Base-by-base conservation (phyloP, 2,888 invertebrate genomes). In the Chloromyia formosa region DNA sequence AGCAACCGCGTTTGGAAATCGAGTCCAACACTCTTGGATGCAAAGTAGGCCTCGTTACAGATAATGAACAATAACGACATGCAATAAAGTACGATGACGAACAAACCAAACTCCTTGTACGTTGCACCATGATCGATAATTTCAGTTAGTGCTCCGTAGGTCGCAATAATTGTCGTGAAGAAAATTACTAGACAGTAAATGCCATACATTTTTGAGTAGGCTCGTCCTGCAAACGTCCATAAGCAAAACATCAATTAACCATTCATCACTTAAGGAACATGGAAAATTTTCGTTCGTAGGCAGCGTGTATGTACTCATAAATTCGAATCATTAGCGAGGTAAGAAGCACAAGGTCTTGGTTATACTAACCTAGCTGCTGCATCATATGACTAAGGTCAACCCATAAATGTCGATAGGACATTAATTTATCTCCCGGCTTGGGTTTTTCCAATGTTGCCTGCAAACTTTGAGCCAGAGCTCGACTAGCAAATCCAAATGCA, bases 151-250 rank as follows among this genome's bases (percentile, higher is more conserved):
- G 89, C 89, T 0, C 92, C 92, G 78, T 92, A 92, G 4, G 90
- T 86, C 2, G 92, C 92, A 61, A 92, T 91, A 12, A 92, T 92
- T 9, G 92, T 92, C 1, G 92, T 92, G 80, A 92, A 89, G 81
- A 92, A 89, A 73, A 92, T 91, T 1, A 92, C 88, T 83, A 92
- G 87, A 79, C 92, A 92, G 80, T 91, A 92, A 82, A 92, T 90
- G 10, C 91, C 91, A 78, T 92, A 92, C 92, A 92, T 92, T 79
- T 92, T 92, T 69, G 92, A 91, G 81, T 92, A 92, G 0, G 92
- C 92, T 62, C 90, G 86, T 58, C 90, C 89, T 88, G 82, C 0
- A 61, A 16, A 35, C 7, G 7, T 35, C 7, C 2, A 7, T 4
- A 35, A 7, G 27, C 27, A 35, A 35, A 35, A 35, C n/a, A 35